Base-by-base conservation (phyloP, 2,797 vertebrate genomes). In the Enteromius afrohamiltoni region DNA sequence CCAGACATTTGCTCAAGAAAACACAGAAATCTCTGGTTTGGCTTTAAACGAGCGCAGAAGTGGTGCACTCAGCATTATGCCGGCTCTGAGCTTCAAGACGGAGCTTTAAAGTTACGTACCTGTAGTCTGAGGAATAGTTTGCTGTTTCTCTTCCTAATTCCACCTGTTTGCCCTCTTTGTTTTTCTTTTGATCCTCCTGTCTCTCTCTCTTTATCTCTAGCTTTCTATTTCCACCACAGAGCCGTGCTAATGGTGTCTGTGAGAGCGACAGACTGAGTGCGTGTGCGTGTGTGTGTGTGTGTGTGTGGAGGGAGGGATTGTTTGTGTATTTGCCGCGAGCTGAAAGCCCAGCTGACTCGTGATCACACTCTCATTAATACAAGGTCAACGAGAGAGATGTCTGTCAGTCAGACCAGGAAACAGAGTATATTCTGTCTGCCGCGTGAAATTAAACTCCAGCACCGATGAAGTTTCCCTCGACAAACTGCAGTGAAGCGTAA, bases 361-460 rank as follows among this genome's bases (percentile, higher is more conserved):
- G 93, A 93, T 93, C 92, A 92, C 89, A 90, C 92, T 89, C 93
- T 95, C 93, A 95, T 95, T 95, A 94, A 91, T 90, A 90, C 93
- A 95, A 95, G 94, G 94, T 95, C 93, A 94, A 95, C 88, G 53
- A 85, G 23, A 10, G 29, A 68, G 84, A 87, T 67, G 81, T 58
- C 73, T 45, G 21, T 68, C 73, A 23, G 47, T 75, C 51, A 8
- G 49, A 49, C 21, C 29, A 51, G 62, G 37, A 65, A 31, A 45
- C 62, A 21, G 55, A 77, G 14, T 70, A 74, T 17, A 51, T 78
- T 58, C 42, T 19, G 51, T 23, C 51, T 23, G 73, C 31, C 65
- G 53, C 21, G 51, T 78, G 26, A 60, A 77, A 83, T 83, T 68
- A 78, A 83, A 78, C 65, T 70, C 47, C 40, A 19, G 26, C 34